Evolutionary conservation across 2,113 vertebrate species (phyloP), one percentile per base, ranked within the genome.

Genomic region (Redunca redunca): DNA sequence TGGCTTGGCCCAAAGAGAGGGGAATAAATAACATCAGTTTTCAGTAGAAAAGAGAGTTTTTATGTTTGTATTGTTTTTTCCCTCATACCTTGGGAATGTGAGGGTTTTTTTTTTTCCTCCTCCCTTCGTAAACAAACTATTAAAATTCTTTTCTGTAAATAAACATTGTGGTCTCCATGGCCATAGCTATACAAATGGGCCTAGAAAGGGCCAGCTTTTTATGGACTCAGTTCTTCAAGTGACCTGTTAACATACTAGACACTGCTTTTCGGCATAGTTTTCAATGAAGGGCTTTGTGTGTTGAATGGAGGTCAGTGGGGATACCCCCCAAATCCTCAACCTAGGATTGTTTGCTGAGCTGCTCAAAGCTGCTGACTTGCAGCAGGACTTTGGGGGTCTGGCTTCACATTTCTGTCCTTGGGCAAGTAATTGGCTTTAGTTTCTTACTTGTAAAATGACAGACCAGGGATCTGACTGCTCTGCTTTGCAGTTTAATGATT

Each of bases 341-440:
- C 26, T 46, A 28, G 17, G 43, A 46, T 46, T 25, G 17, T 62
- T 36, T 17, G 21, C 53, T 25, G 13, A 92, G 33, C 58, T 77
- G 5, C 2, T 1, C 0, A 7, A 40, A n/a, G 50, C n/a, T 11
- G 4, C 19, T 86, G 48, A 23, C 48, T 58, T 7, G 5, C 1
- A 10, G 52, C 21, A 36, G 71, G 55, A 28, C 21, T 23, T 4
- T 7, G 64, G 46, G 10, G 40, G 19, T 78, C 52, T 13, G 30
- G 5, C 67, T 58, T 50, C 43, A 13, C 53, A 13, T 74, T 62
- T 87, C 78, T 43, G 67, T 52, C 78, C 57, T 40, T 46, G 52
- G 25, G 6, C 74, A 14, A 16, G n/a, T 53, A 4, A n/a, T 13
- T 25, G 74, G 28, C 78, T 74, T 91, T 58, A 52, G 53, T 52